Conservation (phyloP, 2,113 vertebrate species). For the Pogonocichla stellata region DNA sequence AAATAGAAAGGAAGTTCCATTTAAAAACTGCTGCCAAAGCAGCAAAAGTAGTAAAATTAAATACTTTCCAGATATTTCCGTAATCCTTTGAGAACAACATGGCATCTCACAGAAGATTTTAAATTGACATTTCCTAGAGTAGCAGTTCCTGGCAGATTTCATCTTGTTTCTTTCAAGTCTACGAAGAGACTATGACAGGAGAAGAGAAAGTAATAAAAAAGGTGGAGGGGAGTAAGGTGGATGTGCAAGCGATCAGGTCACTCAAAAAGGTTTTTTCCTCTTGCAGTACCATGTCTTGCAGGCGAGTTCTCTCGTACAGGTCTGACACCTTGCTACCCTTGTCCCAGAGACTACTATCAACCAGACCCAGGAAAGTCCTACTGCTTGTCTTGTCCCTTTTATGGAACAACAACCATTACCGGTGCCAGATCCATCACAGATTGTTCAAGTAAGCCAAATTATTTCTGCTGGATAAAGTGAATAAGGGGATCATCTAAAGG, state of each 20-base stretch:
- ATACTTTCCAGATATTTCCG: neutral
- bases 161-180: neutral
- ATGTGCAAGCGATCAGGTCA: neutral
- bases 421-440: slow-evolving; percentile 90
- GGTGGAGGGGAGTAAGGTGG: no score
- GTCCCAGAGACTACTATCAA: slow-evolving; percentile 95
- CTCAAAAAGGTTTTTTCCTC: neutral
- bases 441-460: slow-evolving; percentile 88
- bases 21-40: neutral
- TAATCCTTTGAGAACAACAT: neutral
- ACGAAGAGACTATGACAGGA: neutral
- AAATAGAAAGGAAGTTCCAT: neutral
- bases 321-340: slow-evolving; percentile 91
- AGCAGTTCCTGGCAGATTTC: neutral
- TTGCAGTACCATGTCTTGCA: slow-evolving; percentile 87
- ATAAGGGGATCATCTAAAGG: neutral
- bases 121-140: neutral
- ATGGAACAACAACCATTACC: slow-evolving; percentile 88
- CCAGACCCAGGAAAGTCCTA: slow-evolving; percentile 91
- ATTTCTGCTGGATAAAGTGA: neutral
- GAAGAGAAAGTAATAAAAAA: neutral
- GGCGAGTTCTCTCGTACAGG: slow-evolving; percentile 95
- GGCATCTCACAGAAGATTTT: neutral
- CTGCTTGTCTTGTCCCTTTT: slow-evolving; percentile 95
- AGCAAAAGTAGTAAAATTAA: neutral